phyloP scores from a whole-genome alignment of 1,140 invertebrate genomes.

The Brachionus rotundiformis region DNA sequence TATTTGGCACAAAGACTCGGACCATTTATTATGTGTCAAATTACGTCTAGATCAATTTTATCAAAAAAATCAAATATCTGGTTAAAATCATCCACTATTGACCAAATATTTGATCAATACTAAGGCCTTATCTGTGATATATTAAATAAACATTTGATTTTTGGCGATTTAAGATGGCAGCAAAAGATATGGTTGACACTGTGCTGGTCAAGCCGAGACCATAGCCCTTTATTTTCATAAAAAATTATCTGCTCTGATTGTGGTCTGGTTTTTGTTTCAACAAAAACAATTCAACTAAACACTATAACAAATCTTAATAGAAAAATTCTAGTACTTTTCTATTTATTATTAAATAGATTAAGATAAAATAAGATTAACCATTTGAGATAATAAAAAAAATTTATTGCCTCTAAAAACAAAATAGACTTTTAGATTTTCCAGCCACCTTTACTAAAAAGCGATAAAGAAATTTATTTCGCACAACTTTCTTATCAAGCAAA shows the following conservation, averaged over 20 bases:
- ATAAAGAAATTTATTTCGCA: neutral
- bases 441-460: neutral
- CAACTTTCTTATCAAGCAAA: conserved; percentile 33
- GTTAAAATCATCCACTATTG: neutral
- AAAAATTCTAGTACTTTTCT: conserved; percentile 39
- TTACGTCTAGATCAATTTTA: conserved; percentile 1
- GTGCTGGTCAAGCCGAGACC: neutral
- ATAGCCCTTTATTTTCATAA: neutral
- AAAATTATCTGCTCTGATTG: conserved; percentile 9
- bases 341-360: conserved; percentile 23
- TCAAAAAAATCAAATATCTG: conserved; percentile 30
- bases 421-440: conserved; percentile 31
- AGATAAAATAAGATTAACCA: conserved; percentile 38
- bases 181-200: conserved; percentile 28
- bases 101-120: neutral
- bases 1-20: neutral
- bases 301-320: neutral
- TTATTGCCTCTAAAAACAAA: conserved; percentile 36
- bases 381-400: conserved; percentile 49
- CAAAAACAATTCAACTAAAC: neutral
- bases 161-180: neutral
- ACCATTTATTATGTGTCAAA: neutral
- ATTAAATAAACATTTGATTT: conserved; percentile 15
- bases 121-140: neutral
- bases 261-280: conserved; percentile 45